A percentile compares a stretch with the other conserved stretches of the same genome.
Evolutionary conservation across 2,888 invertebrate genomes (phyloP).

Genomic region (Podotricha telesiphe): DNA sequence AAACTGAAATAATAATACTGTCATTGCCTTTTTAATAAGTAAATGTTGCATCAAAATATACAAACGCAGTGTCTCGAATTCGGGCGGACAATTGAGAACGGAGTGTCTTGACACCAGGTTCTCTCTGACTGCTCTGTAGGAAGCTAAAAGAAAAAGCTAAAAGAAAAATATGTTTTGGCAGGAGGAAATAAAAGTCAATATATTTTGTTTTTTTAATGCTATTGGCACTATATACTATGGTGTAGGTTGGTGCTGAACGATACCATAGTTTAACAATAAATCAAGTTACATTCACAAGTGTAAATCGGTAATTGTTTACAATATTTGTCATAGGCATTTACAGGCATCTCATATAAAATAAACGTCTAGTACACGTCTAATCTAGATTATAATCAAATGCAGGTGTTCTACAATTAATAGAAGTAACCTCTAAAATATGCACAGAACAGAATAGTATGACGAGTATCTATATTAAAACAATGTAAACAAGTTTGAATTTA

Average conservation of each 20-base stretch:
- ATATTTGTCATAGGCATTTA: constrained; percentile 34
- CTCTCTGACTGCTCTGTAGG: too few species aligned
- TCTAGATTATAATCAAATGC: constrained; percentile 36
- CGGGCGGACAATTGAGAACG: too few species aligned
- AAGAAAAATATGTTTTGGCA: neutral
- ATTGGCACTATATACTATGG: too few species aligned
- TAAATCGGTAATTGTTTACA: neutral
- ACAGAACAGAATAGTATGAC: constrained; percentile 31
- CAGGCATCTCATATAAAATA: constrained; percentile 25
- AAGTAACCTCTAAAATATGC: constrained; percentile 35
- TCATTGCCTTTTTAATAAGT: too few species aligned
- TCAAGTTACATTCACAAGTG: neutral
- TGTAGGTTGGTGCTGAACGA: too few species aligned
- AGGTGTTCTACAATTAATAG: constrained; percentile 38
- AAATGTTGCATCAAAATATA: too few species aligned
- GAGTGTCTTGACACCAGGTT: too few species aligned
- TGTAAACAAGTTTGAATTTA: constrained; percentile 31
- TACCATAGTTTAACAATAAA: neutral
- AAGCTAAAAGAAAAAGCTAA: too few species aligned
- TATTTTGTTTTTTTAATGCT: too few species aligned
- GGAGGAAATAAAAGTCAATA: too few species aligned
- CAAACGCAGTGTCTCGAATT: too few species aligned
- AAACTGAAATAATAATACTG: too few species aligned
- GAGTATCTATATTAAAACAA: constrained; percentile 26
- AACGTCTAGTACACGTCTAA: constrained; percentile 27